Conservation (phyloP, 2,113 vertebrate genomes). For the Serilophus lunatus region DNA sequence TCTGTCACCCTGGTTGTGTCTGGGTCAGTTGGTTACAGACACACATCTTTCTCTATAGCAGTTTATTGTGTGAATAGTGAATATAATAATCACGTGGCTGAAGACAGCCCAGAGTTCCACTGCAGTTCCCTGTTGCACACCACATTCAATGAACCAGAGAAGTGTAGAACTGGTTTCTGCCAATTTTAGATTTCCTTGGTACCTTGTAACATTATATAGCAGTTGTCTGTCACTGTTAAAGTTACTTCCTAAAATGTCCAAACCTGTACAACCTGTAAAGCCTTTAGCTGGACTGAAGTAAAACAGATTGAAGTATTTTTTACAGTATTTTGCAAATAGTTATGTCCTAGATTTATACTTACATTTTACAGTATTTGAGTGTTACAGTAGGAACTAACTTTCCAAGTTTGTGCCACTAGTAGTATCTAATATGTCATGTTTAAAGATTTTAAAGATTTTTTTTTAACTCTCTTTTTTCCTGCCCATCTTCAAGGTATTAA, state of each 20-base stretch:
- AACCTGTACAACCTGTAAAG: not conserved
- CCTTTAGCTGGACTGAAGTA: not conserved
- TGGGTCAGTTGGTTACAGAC: not conserved
- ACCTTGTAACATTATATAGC: not conserved
- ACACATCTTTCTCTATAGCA: not conserved
- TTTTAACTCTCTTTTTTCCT: not conserved
- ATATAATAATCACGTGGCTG: not conserved
- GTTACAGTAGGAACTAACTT: not conserved
- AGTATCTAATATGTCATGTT: not conserved
- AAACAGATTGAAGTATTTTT: not conserved
- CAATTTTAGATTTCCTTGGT: not conserved
- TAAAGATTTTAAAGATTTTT: not conserved
- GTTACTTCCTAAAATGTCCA: not conserved
- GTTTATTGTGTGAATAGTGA: not conserved
- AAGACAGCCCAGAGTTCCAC: not conserved
- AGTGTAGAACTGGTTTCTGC: not conserved
- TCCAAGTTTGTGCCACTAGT: not conserved
- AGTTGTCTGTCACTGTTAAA: not conserved
- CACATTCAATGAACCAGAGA: not conserved
- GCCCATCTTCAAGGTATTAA: constrained; percentile 78
- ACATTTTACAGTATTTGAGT: not conserved
- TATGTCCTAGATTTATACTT: not conserved
- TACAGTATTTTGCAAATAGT: not conserved
- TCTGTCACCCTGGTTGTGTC: not conserved
- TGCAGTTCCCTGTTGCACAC: not conserved